Base-by-base conservation (phyloP, 2,888 invertebrate genomes). In the Cephus sareptanus region DNA sequence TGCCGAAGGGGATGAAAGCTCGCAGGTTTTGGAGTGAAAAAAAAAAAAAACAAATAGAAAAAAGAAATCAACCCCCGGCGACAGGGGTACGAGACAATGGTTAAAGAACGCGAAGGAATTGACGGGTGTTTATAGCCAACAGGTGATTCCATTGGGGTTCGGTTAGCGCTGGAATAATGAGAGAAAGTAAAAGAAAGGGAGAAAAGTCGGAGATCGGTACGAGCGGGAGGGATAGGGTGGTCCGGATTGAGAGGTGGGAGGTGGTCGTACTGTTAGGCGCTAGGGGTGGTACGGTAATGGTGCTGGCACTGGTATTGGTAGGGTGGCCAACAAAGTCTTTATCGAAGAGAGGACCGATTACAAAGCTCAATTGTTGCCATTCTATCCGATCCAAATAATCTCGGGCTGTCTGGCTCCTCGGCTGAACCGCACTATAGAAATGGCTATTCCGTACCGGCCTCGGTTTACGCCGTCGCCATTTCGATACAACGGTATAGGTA, bases 261-360 rank as follows among this genome's bases (percentile, higher is more conserved):
- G 75, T n/a, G 30, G 71, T 15, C 33, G 33, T 71, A 30, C 40
- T 40, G 40, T 23, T 23, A 23, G 40, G 6, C 71, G 75, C 75
- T 34, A 30, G 79, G 68, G 76, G 56, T 70, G 78, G 78, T 73
- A 74, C 75, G 71, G 71, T 69, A 76, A 75, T 77, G 79, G 79
- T 76, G 75, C 75, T 75, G 79, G 37, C 68, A 69, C 69, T 75
- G 77, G 78, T 79, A 81, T 79, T 80, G 82, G 82, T 86, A 84
- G 87, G 86, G 87, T 82, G 82, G 83, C 85, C 84, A 84, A 86
- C 88, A 86, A 86, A 86, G 87, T 87, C 88, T 88, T 87, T 88
- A 85, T 87, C 86, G 88, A 86, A 83, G 85, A 40, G 40, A 86
- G 87, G 83, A 85, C 83, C 85, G 86, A 86, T 87, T 86, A 87